Percentiles rank a stretch among this genome's conserved stretches.
Evolutionary conservation across 2,113 vertebrate genomes (phyloP).

Genomic region (Pithys albifrons): DNA sequence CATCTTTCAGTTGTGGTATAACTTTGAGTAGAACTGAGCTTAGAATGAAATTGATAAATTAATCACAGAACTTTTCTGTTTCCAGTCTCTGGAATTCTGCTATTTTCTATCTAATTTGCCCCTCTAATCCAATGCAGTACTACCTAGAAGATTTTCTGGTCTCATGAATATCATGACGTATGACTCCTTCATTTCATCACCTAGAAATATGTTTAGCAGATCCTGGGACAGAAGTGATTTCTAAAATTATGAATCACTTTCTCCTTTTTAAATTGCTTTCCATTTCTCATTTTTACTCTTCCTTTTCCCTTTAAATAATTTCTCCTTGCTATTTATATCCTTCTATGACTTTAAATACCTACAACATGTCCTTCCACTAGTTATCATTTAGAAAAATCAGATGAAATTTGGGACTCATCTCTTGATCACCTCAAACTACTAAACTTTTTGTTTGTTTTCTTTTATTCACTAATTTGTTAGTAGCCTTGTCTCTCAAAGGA

Average conservation of each 20-base stretch:
- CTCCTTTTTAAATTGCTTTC: background rate
- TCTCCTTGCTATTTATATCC: background rate
- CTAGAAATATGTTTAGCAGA: background rate
- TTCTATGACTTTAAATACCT: background rate
- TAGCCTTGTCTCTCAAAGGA: background rate
- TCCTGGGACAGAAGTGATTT: background rate
- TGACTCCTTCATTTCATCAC: background rate
- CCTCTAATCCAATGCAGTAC: background rate
- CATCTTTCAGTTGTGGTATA: background rate
- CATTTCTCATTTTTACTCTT: conserved; percentile 1
- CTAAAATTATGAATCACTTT: background rate
- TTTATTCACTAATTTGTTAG: background rate
- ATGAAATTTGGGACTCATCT: background rate
- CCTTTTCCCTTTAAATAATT: background rate
- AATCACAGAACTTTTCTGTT: background rate
- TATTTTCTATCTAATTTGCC: background rate
- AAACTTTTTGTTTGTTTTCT: background rate
- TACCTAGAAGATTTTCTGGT: background rate
- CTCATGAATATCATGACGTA: background rate
- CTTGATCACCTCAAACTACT: background rate
- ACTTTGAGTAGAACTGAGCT: background rate
- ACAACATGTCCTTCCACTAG: background rate
- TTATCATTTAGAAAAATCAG: background rate
- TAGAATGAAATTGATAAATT: background rate
- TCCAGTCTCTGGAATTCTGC: background rate